Base-by-base conservation (phyloP, 2,888 invertebrate species). In the Mythimna pallens region DNA sequence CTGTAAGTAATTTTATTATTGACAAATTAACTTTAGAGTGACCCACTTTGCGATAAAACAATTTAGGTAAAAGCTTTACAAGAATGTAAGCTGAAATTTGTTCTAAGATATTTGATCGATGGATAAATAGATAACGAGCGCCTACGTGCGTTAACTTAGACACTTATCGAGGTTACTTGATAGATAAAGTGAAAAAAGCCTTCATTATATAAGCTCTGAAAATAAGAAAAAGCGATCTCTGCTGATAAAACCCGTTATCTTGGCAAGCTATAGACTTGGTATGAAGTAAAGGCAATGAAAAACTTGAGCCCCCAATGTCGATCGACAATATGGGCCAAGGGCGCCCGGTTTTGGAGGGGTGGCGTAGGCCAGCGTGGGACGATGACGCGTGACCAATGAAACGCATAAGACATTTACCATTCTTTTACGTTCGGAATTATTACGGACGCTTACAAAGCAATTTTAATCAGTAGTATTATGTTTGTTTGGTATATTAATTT, bases 61-160 rank as follows among this genome's bases (percentile, higher is more conserved):
- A 83, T 86, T 76, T 80, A 59, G 73, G 64, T 83, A 80, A 83
- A 70, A 86, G 84, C 76, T 80, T 76, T 47, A 57, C 64, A 57
- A 20, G 54, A 50, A 70, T 57, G 70, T 47, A 54, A 55, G 62
- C 59, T 69, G 65, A 65, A 73, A 67, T 40, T 73, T 70, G 68
- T 73, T 65, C 4, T 67, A 69, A 72, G 25, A 66, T 83, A 64
- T 70, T 72, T 70, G 63, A 80, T 68, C 58, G 68, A 68, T 58
- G 25, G n/a, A 54, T 59, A 76, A 62, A 47, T 80, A 65, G 57
- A 71, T 68, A 80, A 72, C 52, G 36, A 58, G 58, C 65, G 52
- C n/a, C 20, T 36, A 55, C 47, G 34, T 62, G 58, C 50, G 14
- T 62, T 55, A 40, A 3, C 12, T 71, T 40, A 25, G 17, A 10